A percentile compares a stretch with the other conserved stretches of the same genome.
phyloP scores from a whole-genome alignment of 2,888 invertebrate species.

The Capitulum mitella region DNA sequence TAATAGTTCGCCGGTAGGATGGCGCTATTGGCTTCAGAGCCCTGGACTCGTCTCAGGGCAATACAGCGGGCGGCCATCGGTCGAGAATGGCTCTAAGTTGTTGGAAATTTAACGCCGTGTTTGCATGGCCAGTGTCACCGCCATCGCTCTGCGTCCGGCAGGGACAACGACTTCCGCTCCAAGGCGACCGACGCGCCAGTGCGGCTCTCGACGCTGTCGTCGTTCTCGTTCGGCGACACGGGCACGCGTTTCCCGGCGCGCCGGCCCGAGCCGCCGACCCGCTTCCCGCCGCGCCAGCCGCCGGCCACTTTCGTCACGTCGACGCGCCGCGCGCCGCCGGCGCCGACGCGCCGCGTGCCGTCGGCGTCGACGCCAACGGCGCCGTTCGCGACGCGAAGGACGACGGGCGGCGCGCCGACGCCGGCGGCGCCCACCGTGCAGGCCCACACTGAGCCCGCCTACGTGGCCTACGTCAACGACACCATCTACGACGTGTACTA shows the following conservation, averaged over 20 bases:
- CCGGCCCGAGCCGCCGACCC: not conserved
- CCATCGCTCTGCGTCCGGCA: not conserved
- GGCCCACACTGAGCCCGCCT: not conserved
- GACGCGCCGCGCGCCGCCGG: not conserved
- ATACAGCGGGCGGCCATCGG: too few species aligned
- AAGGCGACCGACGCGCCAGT: not conserved
- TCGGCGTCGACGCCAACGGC: not conserved
- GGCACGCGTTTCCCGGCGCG: not conserved
- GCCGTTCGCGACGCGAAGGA: not conserved
- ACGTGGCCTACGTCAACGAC: conserved; percentile 23
- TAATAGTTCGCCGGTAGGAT: too few species aligned
- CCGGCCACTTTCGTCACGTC: not conserved
- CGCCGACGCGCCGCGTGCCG: not conserved
- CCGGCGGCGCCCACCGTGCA: not conserved
- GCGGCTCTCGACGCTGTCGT: conserved; percentile 8
- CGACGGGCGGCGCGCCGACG: not conserved
- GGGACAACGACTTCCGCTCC: not conserved
- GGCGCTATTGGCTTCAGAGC: too few species aligned
- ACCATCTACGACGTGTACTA: conserved; percentile 25
- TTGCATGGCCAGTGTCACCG: too few species aligned
- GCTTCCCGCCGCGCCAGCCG: not conserved
- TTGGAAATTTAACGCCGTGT: too few species aligned
- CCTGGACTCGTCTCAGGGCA: too few species aligned
- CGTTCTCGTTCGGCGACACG: conserved; percentile 23
- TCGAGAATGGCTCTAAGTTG: too few species aligned